A percentile compares a stretch with the other conserved stretches of the same genome.
Evolutionary conservation across 2,113 vertebrate genomes (phyloP).

Genomic region (Asarcornis scutulata): DNA sequence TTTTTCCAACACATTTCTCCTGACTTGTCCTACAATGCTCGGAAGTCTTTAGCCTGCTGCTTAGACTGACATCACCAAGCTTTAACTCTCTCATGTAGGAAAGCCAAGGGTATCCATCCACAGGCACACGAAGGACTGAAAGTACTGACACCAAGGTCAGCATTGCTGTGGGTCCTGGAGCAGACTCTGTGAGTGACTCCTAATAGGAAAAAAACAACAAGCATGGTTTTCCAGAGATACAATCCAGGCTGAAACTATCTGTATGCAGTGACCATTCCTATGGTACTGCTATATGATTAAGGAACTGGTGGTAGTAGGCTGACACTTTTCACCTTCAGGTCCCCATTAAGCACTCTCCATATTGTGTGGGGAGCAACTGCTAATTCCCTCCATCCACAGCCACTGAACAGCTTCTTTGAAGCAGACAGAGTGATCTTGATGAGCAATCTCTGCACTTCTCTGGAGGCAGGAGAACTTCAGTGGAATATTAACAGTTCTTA

Average conservation of each 20-base stretch:
- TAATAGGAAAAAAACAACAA: not conserved
- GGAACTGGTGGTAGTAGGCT: not conserved
- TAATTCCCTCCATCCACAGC: not conserved
- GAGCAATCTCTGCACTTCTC: not conserved
- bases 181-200: not conserved
- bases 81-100: not conserved
- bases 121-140: fast-evolving
- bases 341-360: too few relatives aligned
- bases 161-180: not conserved
- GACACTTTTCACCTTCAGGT: not conserved
- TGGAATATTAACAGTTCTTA: not conserved
- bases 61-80: not conserved
- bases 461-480: fast-evolving
- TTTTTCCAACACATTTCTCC: not conserved
- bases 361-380: not conserved
- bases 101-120: not conserved
- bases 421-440: not conserved
- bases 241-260: not conserved
- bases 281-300: not conserved
- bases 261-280: not conserved
- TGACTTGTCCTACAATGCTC: not conserved
- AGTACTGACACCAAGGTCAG: not conserved
- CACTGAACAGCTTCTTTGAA: not conserved
- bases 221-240: not conserved
- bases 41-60: not conserved